These are phyloP conservation scores for Rhinichthys klamathensis DNA, from an alignment of 2,113 vertebrate species.

Conservation along the genomic window DNA sequence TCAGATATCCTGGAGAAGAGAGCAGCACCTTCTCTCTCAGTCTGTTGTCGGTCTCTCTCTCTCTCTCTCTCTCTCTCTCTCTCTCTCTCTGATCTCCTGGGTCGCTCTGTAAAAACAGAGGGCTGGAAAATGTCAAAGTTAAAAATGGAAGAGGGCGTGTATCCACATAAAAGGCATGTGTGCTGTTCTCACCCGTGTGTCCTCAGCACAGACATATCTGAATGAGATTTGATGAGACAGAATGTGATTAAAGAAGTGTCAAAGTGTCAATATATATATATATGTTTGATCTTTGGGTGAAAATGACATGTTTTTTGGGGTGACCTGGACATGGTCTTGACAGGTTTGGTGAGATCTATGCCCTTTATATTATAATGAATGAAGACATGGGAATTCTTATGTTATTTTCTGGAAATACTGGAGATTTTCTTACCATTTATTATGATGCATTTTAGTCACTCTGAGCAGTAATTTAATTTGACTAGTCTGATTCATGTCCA, in stretches of 20 bases:
- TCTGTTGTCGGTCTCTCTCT: not conserved
- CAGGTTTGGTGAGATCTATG: too few species aligned
- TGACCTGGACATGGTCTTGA: too few species aligned
- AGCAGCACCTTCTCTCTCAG: constrained; percentile 11
- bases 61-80: constrained; percentile 12
- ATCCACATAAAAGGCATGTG: constrained; percentile 64
- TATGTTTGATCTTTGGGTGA: too few species aligned
- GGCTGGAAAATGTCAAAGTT: constrained; percentile 72
- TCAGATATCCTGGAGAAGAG: constrained; percentile 2
- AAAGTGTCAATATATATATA: not conserved
- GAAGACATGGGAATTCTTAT: not conserved
- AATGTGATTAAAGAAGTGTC: not conserved
- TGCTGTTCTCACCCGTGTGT: not conserved
- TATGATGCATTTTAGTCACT: not conserved
- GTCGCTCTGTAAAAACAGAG: constrained; percentile 62
- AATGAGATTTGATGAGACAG: not conserved
- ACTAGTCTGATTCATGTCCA: not conserved
- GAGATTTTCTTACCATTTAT: not conserved
- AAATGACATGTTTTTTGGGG: too few species aligned
- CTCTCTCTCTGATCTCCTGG: constrained; percentile 60
- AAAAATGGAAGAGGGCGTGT: constrained; percentile 66
- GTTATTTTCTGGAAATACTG: not conserved
- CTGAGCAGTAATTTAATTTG: not conserved
- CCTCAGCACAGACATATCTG: not conserved
- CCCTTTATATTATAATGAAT: not conserved